Evolutionary conservation across 30 jellyfish, hydroid and myxozoan genomes (phyloP), one percentile per base, ranked within the genome.

Genomic region (Sanderia malayensis): DNA sequence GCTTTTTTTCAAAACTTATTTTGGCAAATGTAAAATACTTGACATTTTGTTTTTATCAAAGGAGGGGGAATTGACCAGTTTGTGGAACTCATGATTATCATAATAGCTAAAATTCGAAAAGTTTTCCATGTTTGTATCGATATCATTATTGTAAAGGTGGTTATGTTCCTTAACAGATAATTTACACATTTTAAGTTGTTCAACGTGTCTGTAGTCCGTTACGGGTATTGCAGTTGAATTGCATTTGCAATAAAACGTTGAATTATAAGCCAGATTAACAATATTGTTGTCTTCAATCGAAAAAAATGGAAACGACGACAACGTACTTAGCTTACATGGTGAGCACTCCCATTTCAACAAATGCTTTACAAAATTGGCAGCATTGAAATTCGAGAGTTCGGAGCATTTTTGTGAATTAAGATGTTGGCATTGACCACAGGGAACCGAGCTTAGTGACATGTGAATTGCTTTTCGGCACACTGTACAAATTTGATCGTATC

Each of bases 401-500:
- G 64, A 49, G 23, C 27, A 49, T 49, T 49, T 49, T 49, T 49
- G 8, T 2, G 8, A 24, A 49, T 4, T 24, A 2, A 49, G 64
- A 24, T 49, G 64, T 49, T 49, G 11, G 18, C 64, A 49, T 49
- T 49, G 64, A 49, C 27, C 27, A 49, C 64, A 49, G 27, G 64
- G 64, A 9, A 49, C 13, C 25, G 27, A 19, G 18, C 27, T 49
- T 49, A 49, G 6, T 15, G 64, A 18, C 64, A 2, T 49, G 18
- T 24, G 24, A 18, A 49, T 49, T 49, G 24, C 18, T 49, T 49
- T 49, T 11, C 23, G 24, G 27, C 27, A 49, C 7, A 49, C 64
- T 9, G 64, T 9, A 24, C 64, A 49, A 49, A 18, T 4, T 49
- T 15, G 8, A 9, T 19, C 64, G 64, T 49, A 49, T 49, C 27